Conservation (phyloP, 2,888 invertebrate genomes). For the Apodemia duryi region DNA sequence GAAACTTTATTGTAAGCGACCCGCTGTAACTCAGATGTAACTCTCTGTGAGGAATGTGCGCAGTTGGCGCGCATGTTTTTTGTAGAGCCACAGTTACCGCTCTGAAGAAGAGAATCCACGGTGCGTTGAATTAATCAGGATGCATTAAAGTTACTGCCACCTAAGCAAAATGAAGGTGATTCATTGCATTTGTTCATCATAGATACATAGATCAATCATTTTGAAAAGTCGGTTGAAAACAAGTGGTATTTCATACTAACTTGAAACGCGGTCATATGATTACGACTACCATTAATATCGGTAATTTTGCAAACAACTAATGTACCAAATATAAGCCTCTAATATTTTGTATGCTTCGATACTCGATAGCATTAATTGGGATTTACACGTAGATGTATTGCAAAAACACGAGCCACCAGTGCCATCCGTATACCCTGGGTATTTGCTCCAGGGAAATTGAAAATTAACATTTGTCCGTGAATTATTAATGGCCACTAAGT, state of each 20-base stretch:
- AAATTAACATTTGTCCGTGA: constrained; percentile 2
- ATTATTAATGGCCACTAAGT: constrained; percentile 2
- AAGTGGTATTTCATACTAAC: too few relatives aligned
- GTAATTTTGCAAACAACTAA: neutral
- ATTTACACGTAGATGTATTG: neutral
- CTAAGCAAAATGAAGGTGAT: too few relatives aligned
- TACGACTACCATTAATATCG: neutral
- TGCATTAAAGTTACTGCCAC: too few relatives aligned
- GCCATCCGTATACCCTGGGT: neutral
- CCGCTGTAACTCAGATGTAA: neutral
- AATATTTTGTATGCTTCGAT: neutral
- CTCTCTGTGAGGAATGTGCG: neutral
- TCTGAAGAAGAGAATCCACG: neutral
- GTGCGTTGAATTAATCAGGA: too few relatives aligned
- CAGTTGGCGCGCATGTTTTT: neutral
- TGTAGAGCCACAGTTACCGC: neutral
- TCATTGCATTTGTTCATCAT: too few relatives aligned
- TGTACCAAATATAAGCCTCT: neutral
- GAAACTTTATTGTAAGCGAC: constrained; percentile 39
- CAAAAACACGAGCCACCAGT: neutral
- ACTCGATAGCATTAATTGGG: neutral
- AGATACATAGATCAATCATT: too few relatives aligned
- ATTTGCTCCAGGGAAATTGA: neutral
- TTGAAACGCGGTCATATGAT: too few relatives aligned
- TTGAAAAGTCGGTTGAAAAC: too few relatives aligned